A percentile compares a stretch with the other conserved stretches of the same genome.
Conservation (phyloP, 1,140 invertebrate genomes). For the Microplitis mediator region DNA sequence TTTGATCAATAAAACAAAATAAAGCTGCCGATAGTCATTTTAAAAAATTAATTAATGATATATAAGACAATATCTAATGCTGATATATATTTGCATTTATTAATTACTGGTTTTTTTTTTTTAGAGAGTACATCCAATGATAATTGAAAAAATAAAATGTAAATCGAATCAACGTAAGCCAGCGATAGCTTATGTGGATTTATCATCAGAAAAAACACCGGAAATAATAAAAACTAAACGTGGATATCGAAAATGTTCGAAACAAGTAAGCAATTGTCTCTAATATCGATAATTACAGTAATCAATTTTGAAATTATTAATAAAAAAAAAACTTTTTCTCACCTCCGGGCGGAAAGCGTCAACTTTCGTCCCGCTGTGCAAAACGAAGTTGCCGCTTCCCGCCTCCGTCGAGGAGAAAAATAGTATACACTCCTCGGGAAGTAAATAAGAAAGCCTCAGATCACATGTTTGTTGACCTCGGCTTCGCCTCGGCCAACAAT, state of each 20-base stretch:
- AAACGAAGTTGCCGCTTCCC: no score
- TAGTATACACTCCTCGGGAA: no score
- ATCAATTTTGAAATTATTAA: neutral
- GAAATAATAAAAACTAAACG: slow-evolving; percentile 51
- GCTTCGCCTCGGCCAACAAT: no score
- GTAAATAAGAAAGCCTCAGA: no score
- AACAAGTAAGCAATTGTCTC: slow-evolving; percentile 40
- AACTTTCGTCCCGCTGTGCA: no score
- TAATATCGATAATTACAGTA: neutral
- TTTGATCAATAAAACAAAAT: no score
- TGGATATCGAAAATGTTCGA: slow-evolving; percentile 53
- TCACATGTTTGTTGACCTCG: no score
- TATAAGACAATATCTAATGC: neutral
- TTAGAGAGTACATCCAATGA: slow-evolving; percentile 56
- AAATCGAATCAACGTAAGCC: slow-evolving; percentile 60
- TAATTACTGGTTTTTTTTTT: slow-evolving; percentile 33
- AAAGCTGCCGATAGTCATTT: no score
- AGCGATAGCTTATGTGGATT: slow-evolving; percentile 56
- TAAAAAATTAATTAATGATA: no score
- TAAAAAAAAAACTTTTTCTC: slow-evolving; percentile 9
- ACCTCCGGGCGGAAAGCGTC: no score
- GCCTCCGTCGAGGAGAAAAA: no score
- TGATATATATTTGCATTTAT: neutral
- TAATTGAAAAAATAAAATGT: slow-evolving; percentile 58
- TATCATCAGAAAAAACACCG: slow-evolving; percentile 48